Base-by-base conservation (phyloP, 2,113 vertebrate genomes). In the Arvicanthis niloticus region DNA sequence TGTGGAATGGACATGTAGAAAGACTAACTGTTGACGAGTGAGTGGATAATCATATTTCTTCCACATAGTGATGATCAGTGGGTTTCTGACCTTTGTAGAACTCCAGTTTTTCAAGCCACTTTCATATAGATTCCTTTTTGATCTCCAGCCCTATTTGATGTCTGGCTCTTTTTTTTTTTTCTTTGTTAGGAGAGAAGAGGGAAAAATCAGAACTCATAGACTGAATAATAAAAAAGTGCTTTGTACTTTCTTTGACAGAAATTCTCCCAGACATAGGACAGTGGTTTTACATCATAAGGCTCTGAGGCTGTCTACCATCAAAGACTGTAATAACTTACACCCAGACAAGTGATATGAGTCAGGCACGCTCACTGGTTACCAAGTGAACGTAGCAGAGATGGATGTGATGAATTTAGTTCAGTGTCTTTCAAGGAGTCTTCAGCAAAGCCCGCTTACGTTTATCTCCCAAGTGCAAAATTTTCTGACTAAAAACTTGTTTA, bases 211-310 rank as follows among this genome's bases (percentile, higher is more conserved):
- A 76, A 92, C 53, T 67, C 7, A 97, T 70, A 90, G 94, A 94
- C n/a, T 93, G 76, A 98, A 94, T 95, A 96, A 95, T 95, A 91
- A 89, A 95, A 77, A 73, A 95, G 62, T 21, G 17, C 75, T 98
- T 98, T 98, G 78, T 97, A 93, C 70, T 97, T 96, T 97, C 88
- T 78, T 96, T 94, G 93, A 97, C 76, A 96, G 81, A 97, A 97
- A 97, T 89, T 40, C 2, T 92, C 95, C 60, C 91, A 98, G 96
- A 91, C 95, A 91, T 42, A 95, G 81, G 76, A 93, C 37, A 48
- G 95, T 95, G 78, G 87, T 77, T 97, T 98, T 96, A 90, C 87
- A 98, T 98, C 94, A 93, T 53, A 96, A 87, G 72, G 60, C 87
- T 96, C n/a, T 19, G n/a, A 22, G 89, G n/a, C 17, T 84, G 51